phyloP scores from a whole-genome alignment of 2,888 invertebrate genomes.

The Rotaria socialis region DNA sequence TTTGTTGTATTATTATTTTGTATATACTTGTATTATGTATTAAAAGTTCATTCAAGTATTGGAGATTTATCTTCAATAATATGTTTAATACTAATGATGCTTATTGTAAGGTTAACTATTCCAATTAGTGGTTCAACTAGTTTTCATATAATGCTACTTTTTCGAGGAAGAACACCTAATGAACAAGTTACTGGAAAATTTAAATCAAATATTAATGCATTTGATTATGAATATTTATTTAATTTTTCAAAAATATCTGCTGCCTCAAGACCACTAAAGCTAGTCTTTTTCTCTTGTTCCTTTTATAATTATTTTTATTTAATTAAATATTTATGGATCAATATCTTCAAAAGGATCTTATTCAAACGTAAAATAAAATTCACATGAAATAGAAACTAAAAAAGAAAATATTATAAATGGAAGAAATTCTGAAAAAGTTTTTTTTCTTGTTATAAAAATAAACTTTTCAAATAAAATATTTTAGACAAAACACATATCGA shows the following conservation, averaged over 20 bases:
- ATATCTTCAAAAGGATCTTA: too few species aligned
- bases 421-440: background rate
- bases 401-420: background rate
- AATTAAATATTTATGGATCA: too few species aligned
- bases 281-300: too few species aligned
- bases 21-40: slow-evolving; percentile 71
- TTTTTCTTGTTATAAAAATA: background rate
- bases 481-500: too few species aligned
- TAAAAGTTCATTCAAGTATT: slow-evolving; percentile 76
- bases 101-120: slow-evolving; percentile 77
- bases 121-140: slow-evolving; percentile 95
- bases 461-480: too few species aligned
- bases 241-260: slow-evolving; percentile 12
- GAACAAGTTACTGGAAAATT: slow-evolving; percentile 69
- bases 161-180: slow-evolving; percentile 92
- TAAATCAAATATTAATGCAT: slow-evolving; percentile 31
- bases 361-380: background rate
- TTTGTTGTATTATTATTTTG: slow-evolving; percentile 89
- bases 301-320: too few species aligned
- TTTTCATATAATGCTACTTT: slow-evolving; percentile 93
- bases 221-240: slow-evolving; percentile 19
- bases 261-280: background rate
- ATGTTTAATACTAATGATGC: slow-evolving; percentile 52
- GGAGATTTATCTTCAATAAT: slow-evolving; percentile 70
- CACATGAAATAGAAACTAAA: background rate